Evolutionary conservation across 2,797 vertebrate genomes (phyloP), one percentile per base, ranked within the genome.

Genomic region (Myripristis murdjan): DNA sequence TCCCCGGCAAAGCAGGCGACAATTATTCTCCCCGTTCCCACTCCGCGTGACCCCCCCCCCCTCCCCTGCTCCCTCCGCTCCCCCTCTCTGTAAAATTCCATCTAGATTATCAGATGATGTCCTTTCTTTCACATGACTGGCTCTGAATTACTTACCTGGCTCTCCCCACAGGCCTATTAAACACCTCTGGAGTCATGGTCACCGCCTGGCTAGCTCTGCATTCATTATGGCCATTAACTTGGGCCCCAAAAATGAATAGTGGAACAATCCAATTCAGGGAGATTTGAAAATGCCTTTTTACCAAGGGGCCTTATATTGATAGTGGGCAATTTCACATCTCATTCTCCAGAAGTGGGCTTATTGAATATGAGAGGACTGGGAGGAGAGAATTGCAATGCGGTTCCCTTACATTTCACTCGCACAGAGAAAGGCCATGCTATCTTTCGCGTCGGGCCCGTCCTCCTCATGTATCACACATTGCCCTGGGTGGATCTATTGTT

Each of bases 191-290:
- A 87, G 83, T 87, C 85, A 87, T 80, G 85, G 81, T 80, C 73
- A 65, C 68, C 68, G 86, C 79, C 72, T 44, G 77, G 79, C 83
- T 73, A 72, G 75, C 77, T 77, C 77, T 78, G 74, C 87, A 90
- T 93, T 93, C 89, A 92, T 87, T 88, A 93, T 89, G 81, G 77
- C 80, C 85, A 92, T 93, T 94, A 92, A 91, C 75, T 82, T 81
- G 33, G 67, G 59, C 63, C 60, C 75, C 78, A 73, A 70, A 89
- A 88, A 85, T 87, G 90, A 91, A 90, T 78, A 82, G 87, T 77
- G 88, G 87, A 93, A 92, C 87, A 92, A 92, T 92, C 81, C 84
- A 86, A 91, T 93, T 91, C 85, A 51, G 59, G 74, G 73, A 82
- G 76, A 81, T 89, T 68, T 79, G 83, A 87, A 90, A 93, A 91